Evolutionary conservation across 2,113 vertebrate genomes (phyloP).

Genomic region (Alaudala cheleensis): DNA sequence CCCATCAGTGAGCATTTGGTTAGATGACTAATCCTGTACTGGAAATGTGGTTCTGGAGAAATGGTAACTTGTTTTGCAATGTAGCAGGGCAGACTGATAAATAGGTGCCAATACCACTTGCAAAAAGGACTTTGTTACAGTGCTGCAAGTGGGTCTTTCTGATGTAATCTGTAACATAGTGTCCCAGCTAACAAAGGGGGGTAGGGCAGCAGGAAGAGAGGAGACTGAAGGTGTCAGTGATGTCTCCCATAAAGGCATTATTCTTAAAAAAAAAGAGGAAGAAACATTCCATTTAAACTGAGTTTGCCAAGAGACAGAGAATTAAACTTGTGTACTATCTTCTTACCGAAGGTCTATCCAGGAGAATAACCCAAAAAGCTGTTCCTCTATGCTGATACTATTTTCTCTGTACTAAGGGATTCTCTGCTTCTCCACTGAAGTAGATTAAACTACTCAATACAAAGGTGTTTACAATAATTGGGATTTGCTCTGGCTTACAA

Average conservation of each 20-base stretch:
- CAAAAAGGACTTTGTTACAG: not conserved
- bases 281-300: not conserved
- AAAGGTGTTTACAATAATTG: not conserved
- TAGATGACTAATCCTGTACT: not conserved
- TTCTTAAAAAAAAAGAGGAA: not conserved
- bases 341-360: not conserved
- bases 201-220: not conserved
- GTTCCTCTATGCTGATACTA: not conserved
- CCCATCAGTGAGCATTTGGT: not conserved
- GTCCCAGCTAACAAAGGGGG: not conserved
- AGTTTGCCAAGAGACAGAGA: not conserved
- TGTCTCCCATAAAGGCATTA: not conserved
- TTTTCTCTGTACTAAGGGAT: not conserved
- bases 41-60: not conserved
- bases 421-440: not conserved
- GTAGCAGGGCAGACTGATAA: not conserved
- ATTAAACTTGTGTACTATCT: not conserved
- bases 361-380: not conserved
- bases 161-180: rapidly evolving
- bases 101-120: not conserved
- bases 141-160: not conserved
- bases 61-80: not conserved
- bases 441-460: not conserved
- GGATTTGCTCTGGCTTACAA: not conserved
- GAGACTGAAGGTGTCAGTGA: not conserved